phyloP scores from a whole-genome alignment of 2,797 vertebrate genomes.

The Hapalemur alaotrensis region DNA sequence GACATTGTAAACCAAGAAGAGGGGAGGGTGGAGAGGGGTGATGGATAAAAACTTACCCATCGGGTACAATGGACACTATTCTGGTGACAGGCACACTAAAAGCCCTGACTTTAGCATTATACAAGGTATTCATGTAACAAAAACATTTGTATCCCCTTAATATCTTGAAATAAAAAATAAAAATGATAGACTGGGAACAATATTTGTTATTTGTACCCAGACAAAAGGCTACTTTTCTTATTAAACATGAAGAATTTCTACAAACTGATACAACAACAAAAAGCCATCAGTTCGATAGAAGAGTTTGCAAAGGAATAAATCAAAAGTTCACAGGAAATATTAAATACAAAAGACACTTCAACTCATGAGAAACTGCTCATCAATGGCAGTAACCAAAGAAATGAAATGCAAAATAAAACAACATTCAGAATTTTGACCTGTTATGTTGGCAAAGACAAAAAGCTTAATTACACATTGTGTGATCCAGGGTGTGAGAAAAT shows the following conservation, averaged over 20 bases:
- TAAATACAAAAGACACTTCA: not conserved
- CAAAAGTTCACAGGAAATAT: not conserved
- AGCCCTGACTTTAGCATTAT: too few species aligned
- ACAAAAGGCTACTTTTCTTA: not conserved
- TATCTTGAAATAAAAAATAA: not conserved
- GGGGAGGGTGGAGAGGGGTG: too few species aligned
- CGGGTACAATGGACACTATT: too few species aligned
- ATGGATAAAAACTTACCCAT: too few species aligned
- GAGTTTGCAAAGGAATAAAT: not conserved
- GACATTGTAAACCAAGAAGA: too few species aligned
- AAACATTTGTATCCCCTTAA: too few species aligned
- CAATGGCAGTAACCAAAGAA: not conserved
- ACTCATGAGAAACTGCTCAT: not conserved
- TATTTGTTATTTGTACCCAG: not conserved
- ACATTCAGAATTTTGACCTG: not conserved
- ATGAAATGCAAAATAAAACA: not conserved
- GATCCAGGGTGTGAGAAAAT: not conserved
- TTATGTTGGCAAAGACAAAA: not conserved
- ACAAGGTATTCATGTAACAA: too few species aligned
- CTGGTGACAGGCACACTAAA: too few species aligned
- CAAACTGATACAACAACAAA: not conserved
- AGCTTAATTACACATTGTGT: not conserved
- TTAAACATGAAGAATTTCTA: not conserved
- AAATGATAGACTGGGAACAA: not conserved
- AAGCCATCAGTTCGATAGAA: not conserved